Percentiles rank a stretch among this genome's conserved stretches.
Evolutionary conservation across 2,888 invertebrate species (phyloP).

Genomic region (Dusona sp.): DNA sequence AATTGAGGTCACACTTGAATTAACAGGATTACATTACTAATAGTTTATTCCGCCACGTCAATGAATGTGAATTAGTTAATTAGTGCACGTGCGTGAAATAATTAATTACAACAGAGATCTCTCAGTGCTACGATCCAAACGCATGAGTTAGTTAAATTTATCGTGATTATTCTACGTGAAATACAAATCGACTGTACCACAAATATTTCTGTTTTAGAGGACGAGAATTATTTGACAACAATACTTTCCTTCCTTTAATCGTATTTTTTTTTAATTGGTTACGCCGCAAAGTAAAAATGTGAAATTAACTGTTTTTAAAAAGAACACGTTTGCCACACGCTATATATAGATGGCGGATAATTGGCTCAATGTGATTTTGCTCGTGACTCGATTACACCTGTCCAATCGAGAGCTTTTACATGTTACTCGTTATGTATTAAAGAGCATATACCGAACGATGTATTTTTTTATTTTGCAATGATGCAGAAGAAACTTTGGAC

Average conservation of each 20-base stretch:
- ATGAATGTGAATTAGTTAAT: not conserved
- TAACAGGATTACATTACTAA: not conserved
- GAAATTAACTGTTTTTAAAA: not conserved
- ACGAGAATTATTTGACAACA: not conserved
- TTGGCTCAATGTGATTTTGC: constrained; percentile 56
- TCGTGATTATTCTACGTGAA: not conserved
- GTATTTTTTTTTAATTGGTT: not conserved
- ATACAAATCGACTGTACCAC: not conserved
- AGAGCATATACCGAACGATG: constrained; percentile 61
- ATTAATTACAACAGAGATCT: not conserved
- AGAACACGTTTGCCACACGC: not conserved
- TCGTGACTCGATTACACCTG: constrained; percentile 67
- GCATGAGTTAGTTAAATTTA: not conserved
- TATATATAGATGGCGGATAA: constrained; percentile 23
- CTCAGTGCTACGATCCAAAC: not conserved
- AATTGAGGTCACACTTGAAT: not conserved
- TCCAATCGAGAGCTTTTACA: constrained; percentile 63
- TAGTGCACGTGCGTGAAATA: not conserved
- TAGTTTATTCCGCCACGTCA: not conserved
- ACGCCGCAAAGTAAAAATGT: not conserved
- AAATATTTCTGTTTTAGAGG: not conserved
- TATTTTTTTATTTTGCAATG: constrained; percentile 19
- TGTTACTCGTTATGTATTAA: constrained; percentile 62
- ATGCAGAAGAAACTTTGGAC: not conserved
- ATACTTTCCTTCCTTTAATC: not conserved